These are phyloP conservation scores for Trididemnum miniatum DNA, from an alignment of 23 tunicate species.

Conservation along the genomic window DNA sequence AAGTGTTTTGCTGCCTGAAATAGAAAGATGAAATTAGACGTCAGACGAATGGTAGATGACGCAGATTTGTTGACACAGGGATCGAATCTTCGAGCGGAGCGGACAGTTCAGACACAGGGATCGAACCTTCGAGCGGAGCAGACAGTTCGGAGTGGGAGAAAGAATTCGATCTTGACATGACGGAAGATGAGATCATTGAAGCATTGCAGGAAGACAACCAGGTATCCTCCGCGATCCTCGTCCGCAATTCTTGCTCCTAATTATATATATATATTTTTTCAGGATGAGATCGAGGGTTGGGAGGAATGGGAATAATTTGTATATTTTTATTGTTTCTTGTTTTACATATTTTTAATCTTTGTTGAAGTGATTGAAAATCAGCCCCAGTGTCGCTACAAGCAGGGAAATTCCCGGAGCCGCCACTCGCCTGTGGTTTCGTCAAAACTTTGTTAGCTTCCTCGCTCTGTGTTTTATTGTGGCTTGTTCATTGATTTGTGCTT, in stretches of 20 bases:
- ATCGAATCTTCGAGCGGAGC: too few relatives aligned
- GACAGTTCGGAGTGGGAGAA: slow-evolving; percentile 89
- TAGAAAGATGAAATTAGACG: too few relatives aligned
- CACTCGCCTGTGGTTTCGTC: too few relatives aligned
- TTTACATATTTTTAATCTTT: not conserved
- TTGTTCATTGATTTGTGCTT: too few relatives aligned
- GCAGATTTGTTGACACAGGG: too few relatives aligned
- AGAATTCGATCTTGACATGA: slow-evolving; percentile 96
- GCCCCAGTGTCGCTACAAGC: too few relatives aligned
- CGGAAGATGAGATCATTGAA: slow-evolving; percentile 84
- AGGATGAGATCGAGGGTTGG: slow-evolving; percentile 88
- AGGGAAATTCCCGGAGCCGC: too few relatives aligned
- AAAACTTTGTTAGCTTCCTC: too few relatives aligned
- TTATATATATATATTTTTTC: not conserved
- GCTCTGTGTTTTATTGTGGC: too few relatives aligned
- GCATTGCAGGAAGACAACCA: slow-evolving; percentile 50
- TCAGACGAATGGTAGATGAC: too few relatives aligned
- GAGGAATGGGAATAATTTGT: slow-evolving; percentile 72
- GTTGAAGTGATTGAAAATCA: too few relatives aligned
- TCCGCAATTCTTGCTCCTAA: not conserved
- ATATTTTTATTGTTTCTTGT: not conserved
- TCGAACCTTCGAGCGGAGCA: slow-evolving; percentile 57
- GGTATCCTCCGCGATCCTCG: not conserved
- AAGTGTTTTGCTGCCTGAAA: too few relatives aligned
- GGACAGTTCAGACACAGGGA: not conserved